A percentile compares a stretch with the other conserved stretches of the same genome.
Evolutionary conservation across 2,113 vertebrate genomes (phyloP).

Genomic region (Cathartes aura): DNA sequence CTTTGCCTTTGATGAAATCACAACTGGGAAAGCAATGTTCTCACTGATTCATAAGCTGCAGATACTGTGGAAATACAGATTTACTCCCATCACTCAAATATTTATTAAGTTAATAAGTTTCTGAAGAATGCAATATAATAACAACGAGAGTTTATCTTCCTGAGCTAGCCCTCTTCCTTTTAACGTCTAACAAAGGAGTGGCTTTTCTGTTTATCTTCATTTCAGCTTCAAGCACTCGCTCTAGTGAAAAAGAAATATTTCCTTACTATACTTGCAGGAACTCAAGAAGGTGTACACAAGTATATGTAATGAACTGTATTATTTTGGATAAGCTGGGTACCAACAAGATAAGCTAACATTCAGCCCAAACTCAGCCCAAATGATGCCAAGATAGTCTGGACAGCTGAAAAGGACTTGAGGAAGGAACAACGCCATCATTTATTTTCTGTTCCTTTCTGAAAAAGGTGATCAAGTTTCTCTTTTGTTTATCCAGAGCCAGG

Average conservation of each 20-base stretch:
- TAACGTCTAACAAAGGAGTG: neutral
- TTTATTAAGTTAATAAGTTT: conserved; percentile 23
- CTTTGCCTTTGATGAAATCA: neutral
- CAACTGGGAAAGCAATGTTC: neutral
- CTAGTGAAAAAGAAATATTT: neutral
- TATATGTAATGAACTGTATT: neutral
- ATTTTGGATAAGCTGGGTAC: neutral
- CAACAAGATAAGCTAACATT: neutral
- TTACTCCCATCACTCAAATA: neutral
- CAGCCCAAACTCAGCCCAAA: neutral
- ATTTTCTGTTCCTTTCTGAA: neutral
- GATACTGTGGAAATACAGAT: neutral
- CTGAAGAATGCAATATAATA: neutral
- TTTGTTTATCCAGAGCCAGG: neutral
- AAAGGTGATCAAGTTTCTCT: neutral
- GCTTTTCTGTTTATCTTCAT: neutral
- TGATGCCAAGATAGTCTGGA: neutral
- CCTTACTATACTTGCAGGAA: neutral
- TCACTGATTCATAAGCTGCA: neutral
- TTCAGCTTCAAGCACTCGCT: neutral
- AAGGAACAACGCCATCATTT: neutral
- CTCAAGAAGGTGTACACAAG: neutral
- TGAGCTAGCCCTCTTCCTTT: neutral
- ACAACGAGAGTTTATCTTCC: conserved; percentile 16
- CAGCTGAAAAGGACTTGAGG: neutral